Evolutionary conservation across 2,797 vertebrate genomes (phyloP).

Genomic region (Xerus rutilus): DNA sequence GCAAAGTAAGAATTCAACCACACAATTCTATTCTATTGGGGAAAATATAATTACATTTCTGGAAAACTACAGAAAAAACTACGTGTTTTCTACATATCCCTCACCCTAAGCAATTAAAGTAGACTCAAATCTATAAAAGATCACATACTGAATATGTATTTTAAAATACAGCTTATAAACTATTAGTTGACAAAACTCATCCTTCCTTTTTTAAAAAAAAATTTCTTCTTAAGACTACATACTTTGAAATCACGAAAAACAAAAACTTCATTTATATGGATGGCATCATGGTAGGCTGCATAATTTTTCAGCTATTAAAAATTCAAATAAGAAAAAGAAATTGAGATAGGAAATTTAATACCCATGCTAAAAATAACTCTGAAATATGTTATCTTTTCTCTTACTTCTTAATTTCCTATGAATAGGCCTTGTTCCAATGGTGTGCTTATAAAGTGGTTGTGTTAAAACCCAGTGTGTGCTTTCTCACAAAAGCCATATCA

Average conservation of each 20-base stretch:
- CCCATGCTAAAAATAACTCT: neutral
- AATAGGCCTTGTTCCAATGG: neutral
- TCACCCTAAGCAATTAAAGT: neutral
- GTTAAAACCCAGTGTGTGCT: neutral
- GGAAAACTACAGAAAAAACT: neutral
- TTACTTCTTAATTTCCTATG: conserved; percentile 47
- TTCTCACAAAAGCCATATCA: conserved; percentile 27
- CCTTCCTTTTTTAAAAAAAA: neutral
- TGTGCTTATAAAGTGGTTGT: neutral
- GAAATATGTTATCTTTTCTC: neutral
- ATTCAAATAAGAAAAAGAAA: conserved; percentile 58
- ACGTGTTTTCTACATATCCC: neutral
- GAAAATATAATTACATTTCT: neutral
- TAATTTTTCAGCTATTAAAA: neutral
- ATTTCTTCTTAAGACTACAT: neutral
- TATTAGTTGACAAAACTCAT: neutral
- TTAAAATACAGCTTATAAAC: neutral
- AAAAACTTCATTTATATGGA: neutral
- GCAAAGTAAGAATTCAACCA: conserved; percentile 31
- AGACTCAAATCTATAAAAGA: neutral
- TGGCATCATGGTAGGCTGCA: neutral
- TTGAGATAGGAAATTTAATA: neutral
- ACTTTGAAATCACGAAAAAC: conserved; percentile 9
- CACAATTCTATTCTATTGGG: neutral
- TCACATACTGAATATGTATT: neutral